Conservation (phyloP, 2,888 invertebrate species). For the Athalia circularis region DNA sequence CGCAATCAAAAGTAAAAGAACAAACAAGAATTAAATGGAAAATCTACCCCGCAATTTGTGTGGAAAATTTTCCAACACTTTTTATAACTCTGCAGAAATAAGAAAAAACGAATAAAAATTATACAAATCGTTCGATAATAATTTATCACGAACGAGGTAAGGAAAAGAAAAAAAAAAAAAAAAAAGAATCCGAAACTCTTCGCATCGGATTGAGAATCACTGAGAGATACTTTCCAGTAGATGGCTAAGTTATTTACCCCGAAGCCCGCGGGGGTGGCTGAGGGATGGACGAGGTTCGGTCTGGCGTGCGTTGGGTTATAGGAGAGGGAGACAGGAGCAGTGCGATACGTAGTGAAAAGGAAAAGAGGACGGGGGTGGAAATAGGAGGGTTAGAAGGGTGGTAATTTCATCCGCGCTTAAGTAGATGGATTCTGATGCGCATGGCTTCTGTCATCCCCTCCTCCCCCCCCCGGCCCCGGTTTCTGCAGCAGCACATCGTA, state of each 20-base stretch:
- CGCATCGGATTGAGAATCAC: constrained; percentile 45
- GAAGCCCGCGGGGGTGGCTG: constrained; percentile 45
- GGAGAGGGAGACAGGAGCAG: constrained; percentile 15
- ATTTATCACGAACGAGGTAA: too few species aligned
- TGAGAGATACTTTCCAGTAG: constrained; percentile 51
- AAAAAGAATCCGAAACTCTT: neutral
- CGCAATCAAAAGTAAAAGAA: too few species aligned
- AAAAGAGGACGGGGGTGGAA: constrained; percentile 1
- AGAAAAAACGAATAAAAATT: neutral
- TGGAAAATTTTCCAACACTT: too few species aligned
- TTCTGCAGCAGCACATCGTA: neutral
- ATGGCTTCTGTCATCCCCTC: constrained; percentile 56
- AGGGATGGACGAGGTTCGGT: constrained; percentile 44
- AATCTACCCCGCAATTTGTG: too few species aligned
- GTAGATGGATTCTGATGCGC: constrained; percentile 52
- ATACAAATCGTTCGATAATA: neutral
- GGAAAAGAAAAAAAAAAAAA: neutral
- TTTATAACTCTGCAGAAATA: too few species aligned
- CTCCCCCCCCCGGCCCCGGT: neutral
- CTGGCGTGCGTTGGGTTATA: constrained; percentile 17
- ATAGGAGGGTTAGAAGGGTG: constrained; percentile 51
- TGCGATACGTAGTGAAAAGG: neutral
- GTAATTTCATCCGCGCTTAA: constrained; percentile 65
- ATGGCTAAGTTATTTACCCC: constrained; percentile 57
- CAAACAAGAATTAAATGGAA: too few species aligned